These are phyloP conservation scores for Rhinoraja longicauda DNA, from an alignment of 2,797 vertebrate genomes.

Conservation along the genomic window DNA sequence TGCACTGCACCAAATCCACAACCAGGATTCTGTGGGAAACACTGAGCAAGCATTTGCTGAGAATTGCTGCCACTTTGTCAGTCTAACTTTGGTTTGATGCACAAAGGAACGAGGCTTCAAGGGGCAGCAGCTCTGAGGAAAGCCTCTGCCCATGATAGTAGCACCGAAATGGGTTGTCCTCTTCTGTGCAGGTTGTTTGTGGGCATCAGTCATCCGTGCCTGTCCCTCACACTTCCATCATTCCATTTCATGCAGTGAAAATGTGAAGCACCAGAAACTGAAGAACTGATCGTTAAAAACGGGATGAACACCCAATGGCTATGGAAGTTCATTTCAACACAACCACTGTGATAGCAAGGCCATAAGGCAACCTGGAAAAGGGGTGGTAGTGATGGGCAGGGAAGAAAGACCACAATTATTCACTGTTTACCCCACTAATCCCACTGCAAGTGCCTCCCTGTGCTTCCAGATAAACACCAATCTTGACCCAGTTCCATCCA, in stretches of 20 bases:
- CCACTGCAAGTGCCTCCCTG: neutral
- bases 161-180: neutral
- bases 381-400: neutral
- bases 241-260: neutral
- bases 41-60: neutral
- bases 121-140: neutral
- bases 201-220: neutral
- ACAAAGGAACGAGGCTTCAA: neutral
- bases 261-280: neutral
- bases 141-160: neutral
- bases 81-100: neutral
- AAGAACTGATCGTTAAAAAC: neutral
- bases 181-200: neutral
- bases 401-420: neutral
- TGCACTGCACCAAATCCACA: too few species aligned
- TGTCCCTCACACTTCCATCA: neutral
- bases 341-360: neutral
- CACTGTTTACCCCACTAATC: neutral
- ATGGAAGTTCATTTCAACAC: neutral
- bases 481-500: neutral
- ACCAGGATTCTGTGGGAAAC: neutral
- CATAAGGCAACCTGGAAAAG: neutral
- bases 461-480: neutral
- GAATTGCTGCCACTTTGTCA: neutral
- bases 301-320: neutral